Percentiles rank a stretch among this genome's conserved stretches.
Conservation (phyloP, 2,113 vertebrate species). For the Sinocyclocheilus anophthalmus region DNA sequence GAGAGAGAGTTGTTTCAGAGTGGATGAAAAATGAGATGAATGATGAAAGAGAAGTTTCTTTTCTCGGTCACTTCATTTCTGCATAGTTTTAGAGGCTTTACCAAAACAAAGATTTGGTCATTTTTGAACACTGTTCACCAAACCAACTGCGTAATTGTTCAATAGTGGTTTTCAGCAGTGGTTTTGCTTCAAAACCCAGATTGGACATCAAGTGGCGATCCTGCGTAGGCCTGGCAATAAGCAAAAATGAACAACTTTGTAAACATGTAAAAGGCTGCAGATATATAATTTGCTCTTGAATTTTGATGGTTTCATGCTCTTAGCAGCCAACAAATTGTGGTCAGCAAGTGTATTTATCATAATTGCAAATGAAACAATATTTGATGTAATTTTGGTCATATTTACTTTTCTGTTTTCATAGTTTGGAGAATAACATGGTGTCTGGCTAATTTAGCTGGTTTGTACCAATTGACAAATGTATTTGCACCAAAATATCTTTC, state of each 20-base stretch:
- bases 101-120: conserved; percentile 1
- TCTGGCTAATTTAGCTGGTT: background rate
- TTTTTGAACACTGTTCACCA: background rate
- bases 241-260: background rate
- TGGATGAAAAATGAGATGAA: background rate
- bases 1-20: background rate
- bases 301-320: background rate
- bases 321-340: background rate
- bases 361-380: background rate
- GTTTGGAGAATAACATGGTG: background rate
- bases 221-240: background rate
- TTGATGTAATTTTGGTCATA: background rate
- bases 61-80: background rate
- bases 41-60: conserved; percentile 15
- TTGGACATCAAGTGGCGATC: background rate
- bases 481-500: background rate
- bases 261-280: background rate
- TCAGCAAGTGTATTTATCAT: background rate
- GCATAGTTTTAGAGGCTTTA: background rate
- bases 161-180: background rate
- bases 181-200: background rate
- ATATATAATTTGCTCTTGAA: background rate
- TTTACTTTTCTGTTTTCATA: background rate
- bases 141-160: background rate
- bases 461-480: background rate